Evolutionary conservation across 2,113 vertebrate genomes (phyloP), one percentile per base, ranked within the genome.

Genomic region (Barbus barbus): DNA sequence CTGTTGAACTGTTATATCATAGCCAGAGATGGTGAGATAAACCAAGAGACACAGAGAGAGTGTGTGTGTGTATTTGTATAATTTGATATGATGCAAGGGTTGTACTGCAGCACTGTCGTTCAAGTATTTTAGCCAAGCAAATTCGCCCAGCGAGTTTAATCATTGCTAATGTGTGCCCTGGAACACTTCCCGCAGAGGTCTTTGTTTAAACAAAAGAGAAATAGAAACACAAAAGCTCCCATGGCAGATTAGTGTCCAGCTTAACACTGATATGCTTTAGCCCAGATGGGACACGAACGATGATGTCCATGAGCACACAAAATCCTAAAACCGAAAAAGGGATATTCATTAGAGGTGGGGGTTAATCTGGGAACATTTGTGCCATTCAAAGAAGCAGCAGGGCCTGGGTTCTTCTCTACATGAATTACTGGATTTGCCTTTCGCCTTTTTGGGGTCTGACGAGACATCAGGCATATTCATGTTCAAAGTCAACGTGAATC

Each of bases 111-210:
- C 82, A 60, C 77, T 44, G n/a, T 24, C 33, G 48, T 65, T 31
- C 38, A 63, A 87, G 84, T 81, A 53, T 78, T 83, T 83, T 69
- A 83, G 76, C 78, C 9, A 4, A 58, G 76, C n/a, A 80, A 76
- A 78, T 84, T 60, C 78, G 16, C 58, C 84, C 56, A 56, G 83
- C 26, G 80, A 60, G 78, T 86, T 89, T 90, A 89, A 90, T 89
- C 84, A 90, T 86, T 81, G n/a, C 75, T 89, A 90, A 90, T 90
- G 89, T 87, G 86, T 81, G 84, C 31, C 58, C 89, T 89, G 87
- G 85, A 88, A 83, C 81, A 58, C 85, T 76, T 86, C 83, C 86
- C 79, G 46, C 61, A 14, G 48, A 85, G 86, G 72, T 87, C 84
- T 88, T 83, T 88, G 86, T 87, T 89, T 85, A 88, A 89, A 88